A percentile compares a stretch with the other conserved stretches of the same genome.
Evolutionary conservation across 1,140 invertebrate genomes (phyloP).

Genomic region (Caenorhabditis latens): DNA sequence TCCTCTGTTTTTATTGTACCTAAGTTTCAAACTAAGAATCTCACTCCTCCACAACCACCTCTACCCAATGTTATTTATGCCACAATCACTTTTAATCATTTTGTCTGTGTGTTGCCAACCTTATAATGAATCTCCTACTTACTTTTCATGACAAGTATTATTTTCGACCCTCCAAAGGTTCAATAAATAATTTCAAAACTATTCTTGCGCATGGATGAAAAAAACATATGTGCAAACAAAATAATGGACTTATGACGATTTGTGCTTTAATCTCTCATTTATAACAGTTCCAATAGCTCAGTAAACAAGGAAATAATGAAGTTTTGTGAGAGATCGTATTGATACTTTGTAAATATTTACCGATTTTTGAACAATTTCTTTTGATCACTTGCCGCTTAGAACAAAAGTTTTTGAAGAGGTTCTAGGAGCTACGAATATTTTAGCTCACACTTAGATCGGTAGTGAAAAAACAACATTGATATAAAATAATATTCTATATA

Average conservation of each 20-base stretch:
- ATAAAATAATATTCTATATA: too few relatives aligned
- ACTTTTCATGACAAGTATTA: not conserved
- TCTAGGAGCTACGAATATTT: too few relatives aligned
- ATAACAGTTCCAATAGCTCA: conserved; percentile 34
- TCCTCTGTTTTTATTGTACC: not conserved
- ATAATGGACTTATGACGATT: not conserved
- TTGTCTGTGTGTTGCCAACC: conserved; percentile 4
- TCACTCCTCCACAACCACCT: conserved; percentile 17
- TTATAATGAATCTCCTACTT: conserved; percentile 20
- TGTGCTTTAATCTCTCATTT: conserved; percentile 29
- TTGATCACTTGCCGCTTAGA: not conserved
- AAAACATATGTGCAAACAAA: not conserved
- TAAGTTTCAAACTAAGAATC: conserved; percentile 48
- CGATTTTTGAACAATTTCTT: not conserved
- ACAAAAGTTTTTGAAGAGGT: not conserved
- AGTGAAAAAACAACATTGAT: too few relatives aligned
- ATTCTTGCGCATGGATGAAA: not conserved
- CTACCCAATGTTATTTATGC: not conserved
- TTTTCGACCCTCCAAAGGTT: not conserved
- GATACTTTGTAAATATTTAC: conserved; percentile 47
- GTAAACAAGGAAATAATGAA: not conserved
- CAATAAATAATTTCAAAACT: not conserved
- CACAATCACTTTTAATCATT: conserved; percentile 18
- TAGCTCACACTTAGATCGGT: too few relatives aligned
- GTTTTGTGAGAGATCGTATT: not conserved